These are phyloP conservation scores for Zaprionus vittiger DNA, from an alignment of 1,140 invertebrate species.

Conservation along the genomic window DNA sequence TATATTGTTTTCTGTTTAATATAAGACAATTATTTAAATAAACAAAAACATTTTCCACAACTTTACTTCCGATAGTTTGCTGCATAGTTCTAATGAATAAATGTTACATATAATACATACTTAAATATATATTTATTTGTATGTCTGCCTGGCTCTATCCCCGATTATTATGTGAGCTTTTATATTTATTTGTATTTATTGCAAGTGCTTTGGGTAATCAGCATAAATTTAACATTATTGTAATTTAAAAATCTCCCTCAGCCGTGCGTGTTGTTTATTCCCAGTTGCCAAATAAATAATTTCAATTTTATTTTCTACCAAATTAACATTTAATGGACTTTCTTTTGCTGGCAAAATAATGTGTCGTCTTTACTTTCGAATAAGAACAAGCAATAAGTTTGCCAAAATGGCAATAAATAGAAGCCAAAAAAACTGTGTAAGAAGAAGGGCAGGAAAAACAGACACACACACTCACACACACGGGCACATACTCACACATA, in stretches of 20 bases:
- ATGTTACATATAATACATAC: background rate
- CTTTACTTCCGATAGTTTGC: too few species aligned
- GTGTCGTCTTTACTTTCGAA: conserved; percentile 46
- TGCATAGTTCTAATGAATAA: background rate
- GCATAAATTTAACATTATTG: conserved; percentile 5
- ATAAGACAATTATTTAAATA: too few species aligned
- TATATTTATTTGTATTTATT: conserved; percentile 6
- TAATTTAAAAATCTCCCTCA: conserved; percentile 6
- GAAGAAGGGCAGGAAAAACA: conserved; percentile 43
- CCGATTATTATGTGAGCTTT: background rate
- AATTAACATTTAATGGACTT: conserved; percentile 62
- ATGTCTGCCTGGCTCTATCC: background rate
- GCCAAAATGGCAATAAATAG: conserved; percentile 65
- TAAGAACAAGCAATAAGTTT: conserved; percentile 59
- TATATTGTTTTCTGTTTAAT: too few species aligned
- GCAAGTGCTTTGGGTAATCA: background rate
- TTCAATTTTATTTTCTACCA: conserved; percentile 32
- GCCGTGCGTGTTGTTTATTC: conserved; percentile 7
- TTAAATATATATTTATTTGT: background rate
- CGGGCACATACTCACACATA: conserved; percentile 8
- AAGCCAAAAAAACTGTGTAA: conserved; percentile 55
- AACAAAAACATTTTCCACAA: too few species aligned
- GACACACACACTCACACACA: conserved; percentile 27
- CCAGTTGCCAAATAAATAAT: conserved; percentile 51
- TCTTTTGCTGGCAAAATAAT: conserved; percentile 20